Percentiles rank a stretch among this genome's conserved stretches.
Conservation (phyloP, 2,888 invertebrate genomes). For the Melinopterus prodromus region DNA sequence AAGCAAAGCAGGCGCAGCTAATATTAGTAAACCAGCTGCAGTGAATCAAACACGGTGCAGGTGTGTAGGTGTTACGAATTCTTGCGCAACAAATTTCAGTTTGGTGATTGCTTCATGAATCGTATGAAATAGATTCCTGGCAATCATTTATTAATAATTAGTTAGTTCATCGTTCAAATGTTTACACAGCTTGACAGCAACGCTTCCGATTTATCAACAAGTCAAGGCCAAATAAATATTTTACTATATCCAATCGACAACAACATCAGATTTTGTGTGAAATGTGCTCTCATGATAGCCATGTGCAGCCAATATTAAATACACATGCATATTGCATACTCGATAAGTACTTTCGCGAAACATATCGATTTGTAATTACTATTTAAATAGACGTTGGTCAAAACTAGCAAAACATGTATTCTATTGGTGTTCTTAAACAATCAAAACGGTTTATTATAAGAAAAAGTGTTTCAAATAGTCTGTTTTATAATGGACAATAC, state of each 20-base stretch:
- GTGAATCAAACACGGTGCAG: not conserved
- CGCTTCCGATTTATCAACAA: not conserved
- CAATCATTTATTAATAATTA: not conserved
- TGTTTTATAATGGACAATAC: no score
- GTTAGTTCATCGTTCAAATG: not conserved
- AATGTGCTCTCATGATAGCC: not conserved
- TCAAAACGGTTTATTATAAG: no score
- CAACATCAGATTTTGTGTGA: not conserved
- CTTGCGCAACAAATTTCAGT: not conserved
- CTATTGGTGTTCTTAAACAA: no score
- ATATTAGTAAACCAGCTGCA: not conserved
- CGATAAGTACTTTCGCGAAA: no score
- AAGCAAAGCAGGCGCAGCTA: not conserved
- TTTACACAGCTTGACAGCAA: not conserved
- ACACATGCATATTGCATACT: no score
- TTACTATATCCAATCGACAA: not conserved
- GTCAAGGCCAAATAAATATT: not conserved
- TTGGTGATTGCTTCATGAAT: not conserved
- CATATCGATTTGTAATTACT: no score
- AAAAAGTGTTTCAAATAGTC: no score
- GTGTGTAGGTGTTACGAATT: not conserved
- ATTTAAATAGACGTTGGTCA: no score
- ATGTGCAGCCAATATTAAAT: no score
- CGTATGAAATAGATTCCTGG: not conserved
- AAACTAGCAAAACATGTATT: no score